Base-by-base conservation (phyloP, 92 coral and sea anemone species). In the Actinernus sp. region DNA sequence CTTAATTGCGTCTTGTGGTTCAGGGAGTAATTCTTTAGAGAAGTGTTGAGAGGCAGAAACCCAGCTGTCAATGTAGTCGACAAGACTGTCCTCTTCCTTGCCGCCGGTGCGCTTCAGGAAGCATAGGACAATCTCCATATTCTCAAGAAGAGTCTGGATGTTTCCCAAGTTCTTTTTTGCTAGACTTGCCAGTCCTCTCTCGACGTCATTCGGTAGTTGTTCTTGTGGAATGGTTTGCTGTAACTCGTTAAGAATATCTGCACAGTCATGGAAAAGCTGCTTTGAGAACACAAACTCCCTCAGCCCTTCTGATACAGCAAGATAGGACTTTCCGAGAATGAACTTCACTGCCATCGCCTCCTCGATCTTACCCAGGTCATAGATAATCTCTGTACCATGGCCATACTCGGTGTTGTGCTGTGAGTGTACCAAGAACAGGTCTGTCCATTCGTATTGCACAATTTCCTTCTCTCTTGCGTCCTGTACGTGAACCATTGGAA, bases 241-340 rank as follows among this genome's bases (percentile, higher is more conserved):
- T 24, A 95, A 47, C 22, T 95, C 92, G 50, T 71, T 86, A 49
- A 95, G 84, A 31, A 91, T 83, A 21, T 83, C 78, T 12, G 86
- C 84, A 47, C 97, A 83, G 41, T 93, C 78, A 44, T 87, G 97
- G 82, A 95, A 95, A 37, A 95, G 97, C 67, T 91, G 97, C 53
- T 79, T 76, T 27, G 99, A 81, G 61, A 95, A 95, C 17, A 95
- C 86, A 28, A 95, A 95, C 56, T 88, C 67, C 16, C 84, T 88
- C 36, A 84, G 20, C n/a, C 92, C 88, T 10, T 67, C 78, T 11
- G 10, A 28, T 4, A 89, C 65, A 17, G 79, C 55, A 9, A 95
- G 90, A 68, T 66, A 87, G 23, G 97, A 55, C 73, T 91, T 91
- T 22, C 95, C 97, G 20, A 87, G 71, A 5, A 78, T 82, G 55